Percentiles rank a stretch among this genome's conserved stretches.
Conservation (phyloP, 1,140 invertebrate genomes). For the Drosophila nebulosa region DNA sequence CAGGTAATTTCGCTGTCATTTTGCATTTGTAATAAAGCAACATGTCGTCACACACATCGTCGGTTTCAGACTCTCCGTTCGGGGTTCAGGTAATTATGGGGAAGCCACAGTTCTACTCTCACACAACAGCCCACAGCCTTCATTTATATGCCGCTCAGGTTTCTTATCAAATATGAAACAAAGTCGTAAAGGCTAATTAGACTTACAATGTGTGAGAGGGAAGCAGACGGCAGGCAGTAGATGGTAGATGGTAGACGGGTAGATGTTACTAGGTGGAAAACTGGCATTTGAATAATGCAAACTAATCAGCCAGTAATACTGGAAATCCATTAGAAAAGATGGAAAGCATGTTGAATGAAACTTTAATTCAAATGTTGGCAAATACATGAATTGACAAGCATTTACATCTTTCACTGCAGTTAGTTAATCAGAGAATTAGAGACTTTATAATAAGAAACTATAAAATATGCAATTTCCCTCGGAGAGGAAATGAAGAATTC, state of each 20-base stretch:
- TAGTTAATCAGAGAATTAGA: neutral
- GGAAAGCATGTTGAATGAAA: slow-evolving; percentile 33
- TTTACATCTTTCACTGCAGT: neutral
- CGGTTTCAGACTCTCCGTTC: slow-evolving; percentile 8
- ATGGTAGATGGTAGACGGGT: neutral
- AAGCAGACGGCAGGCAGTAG: slow-evolving; percentile 22
- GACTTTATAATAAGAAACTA: neutral
- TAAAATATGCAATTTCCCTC: neutral
- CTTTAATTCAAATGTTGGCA: slow-evolving; percentile 21
- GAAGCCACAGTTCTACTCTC: slow-evolving; percentile 18
- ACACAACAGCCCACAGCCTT: slow-evolving; percentile 12
- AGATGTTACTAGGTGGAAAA: neutral
- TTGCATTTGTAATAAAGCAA: slow-evolving; percentile 79
- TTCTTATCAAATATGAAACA: slow-evolving; percentile 79
- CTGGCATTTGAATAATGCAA: slow-evolving; percentile 65
- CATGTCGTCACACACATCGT: slow-evolving; percentile 56
- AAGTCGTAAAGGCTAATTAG: slow-evolving; percentile 79
- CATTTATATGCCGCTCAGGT: slow-evolving; percentile 73
- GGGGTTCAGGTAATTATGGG: slow-evolving; percentile 56
- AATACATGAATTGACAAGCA: neutral
- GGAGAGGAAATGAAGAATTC: neutral
- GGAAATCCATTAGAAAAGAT: slow-evolving; percentile 43
- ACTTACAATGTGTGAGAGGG: slow-evolving; percentile 58
- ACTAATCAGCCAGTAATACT: slow-evolving; percentile 58
- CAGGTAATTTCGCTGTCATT: slow-evolving; percentile 73